Evolutionary conservation across 23 tunicate genomes (phyloP).

Genomic region (Ascidia mentula): DNA sequence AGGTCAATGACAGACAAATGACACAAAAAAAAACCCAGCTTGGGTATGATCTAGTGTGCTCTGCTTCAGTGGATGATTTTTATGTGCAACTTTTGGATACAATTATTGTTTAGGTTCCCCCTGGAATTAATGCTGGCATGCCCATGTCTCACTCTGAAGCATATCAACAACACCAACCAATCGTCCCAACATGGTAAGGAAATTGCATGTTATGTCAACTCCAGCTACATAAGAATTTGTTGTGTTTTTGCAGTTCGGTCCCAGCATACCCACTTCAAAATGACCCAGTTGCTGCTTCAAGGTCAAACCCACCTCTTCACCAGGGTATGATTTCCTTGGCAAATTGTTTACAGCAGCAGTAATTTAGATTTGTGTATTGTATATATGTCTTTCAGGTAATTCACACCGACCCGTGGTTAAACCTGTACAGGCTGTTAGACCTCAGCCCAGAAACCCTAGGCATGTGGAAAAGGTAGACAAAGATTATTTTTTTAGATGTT

Average conservation of each 20-base stretch:
- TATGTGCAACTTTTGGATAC: too few species aligned
- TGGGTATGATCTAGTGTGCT: too few species aligned
- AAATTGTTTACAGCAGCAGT: too few species aligned
- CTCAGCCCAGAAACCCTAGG: conserved; percentile 58
- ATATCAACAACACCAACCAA: conserved; percentile 9
- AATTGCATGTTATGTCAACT: not conserved
- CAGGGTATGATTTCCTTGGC: not conserved
- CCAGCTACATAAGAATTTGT: not conserved
- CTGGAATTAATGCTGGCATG: conserved; percentile 19
- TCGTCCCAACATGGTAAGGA: conserved; percentile 15
- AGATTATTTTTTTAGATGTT: not conserved
- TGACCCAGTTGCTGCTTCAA: not conserved
- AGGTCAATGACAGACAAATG: too few species aligned
- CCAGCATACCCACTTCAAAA: not conserved
- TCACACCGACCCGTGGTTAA: conserved; percentile 24
- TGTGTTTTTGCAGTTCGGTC: not conserved
- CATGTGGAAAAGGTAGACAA: conserved; percentile 21
- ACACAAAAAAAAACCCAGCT: too few species aligned
- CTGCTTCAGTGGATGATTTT: too few species aligned
- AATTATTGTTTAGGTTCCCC: conserved; percentile 18
- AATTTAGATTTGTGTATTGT: not conserved
- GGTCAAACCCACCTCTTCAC: not conserved
- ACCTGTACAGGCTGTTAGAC: conserved; percentile 71
- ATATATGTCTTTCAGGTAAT: conserved; percentile 11
- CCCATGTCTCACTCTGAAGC: conserved; percentile 31